Evolutionary conservation across 2,888 invertebrate genomes (phyloP).

Genomic region (Apodemia zela): DNA sequence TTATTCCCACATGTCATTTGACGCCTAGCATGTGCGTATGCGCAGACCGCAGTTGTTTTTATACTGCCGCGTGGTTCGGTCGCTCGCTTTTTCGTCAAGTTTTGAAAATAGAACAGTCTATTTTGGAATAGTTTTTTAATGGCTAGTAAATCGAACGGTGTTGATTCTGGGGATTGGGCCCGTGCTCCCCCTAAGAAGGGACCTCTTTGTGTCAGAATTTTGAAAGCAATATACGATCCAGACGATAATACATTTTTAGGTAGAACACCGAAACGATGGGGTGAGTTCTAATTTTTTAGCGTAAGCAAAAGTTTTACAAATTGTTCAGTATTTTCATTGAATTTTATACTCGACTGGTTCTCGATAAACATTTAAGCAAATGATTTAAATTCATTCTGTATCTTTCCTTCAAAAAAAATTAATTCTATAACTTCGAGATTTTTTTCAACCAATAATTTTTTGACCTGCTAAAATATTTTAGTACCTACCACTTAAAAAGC

Average conservation of each 20-base stretch:
- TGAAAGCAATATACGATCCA: conserved; percentile 56
- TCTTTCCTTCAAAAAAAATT: too few species aligned
- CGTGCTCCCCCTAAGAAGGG: conserved; percentile 54
- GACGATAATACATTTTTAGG: conserved; percentile 65
- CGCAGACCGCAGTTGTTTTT: conserved; percentile 30
- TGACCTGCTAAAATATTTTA: too few species aligned
- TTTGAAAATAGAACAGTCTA: conserved; percentile 10
- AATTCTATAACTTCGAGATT: too few species aligned
- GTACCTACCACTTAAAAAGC: too few species aligned
- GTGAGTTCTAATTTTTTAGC: conserved; percentile 44
- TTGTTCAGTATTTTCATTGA: too few species aligned
- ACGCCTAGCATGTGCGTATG: conserved; percentile 30
- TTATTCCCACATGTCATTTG: conserved; percentile 30
- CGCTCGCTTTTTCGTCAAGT: conserved; percentile 31
- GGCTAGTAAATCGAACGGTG: conserved; percentile 57
- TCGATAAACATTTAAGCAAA: too few species aligned
- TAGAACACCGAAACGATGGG: conserved; percentile 68
- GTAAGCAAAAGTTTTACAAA: neutral
- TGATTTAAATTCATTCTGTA: too few species aligned
- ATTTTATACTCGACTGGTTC: too few species aligned
- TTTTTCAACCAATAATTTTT: too few species aligned
- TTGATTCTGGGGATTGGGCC: conserved; percentile 57
- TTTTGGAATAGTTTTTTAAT: conserved; percentile 34
- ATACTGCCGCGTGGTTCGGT: conserved; percentile 38
- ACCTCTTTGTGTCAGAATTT: conserved; percentile 44